Conservation (phyloP, 2,888 invertebrate species). For the Nomada flava region DNA sequence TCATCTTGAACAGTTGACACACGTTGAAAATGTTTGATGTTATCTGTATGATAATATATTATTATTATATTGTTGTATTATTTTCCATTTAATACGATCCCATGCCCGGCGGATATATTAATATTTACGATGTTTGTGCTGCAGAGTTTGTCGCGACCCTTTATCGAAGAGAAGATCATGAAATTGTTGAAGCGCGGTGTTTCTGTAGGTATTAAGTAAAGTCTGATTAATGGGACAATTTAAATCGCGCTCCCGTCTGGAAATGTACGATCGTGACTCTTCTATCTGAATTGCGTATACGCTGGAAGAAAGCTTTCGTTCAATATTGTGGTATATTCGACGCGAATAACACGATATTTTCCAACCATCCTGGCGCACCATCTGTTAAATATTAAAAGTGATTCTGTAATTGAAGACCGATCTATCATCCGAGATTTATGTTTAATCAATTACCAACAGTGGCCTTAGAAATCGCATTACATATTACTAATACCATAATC, state of each 20-base stretch:
- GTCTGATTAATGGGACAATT: conserved; percentile 21
- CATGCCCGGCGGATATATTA: no score
- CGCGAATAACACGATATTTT: conserved; percentile 20
- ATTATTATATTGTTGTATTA: no score
- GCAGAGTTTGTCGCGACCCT: no score
- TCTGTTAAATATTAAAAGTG: conserved; percentile 24
- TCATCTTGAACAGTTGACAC: background rate
- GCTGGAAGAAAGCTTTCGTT: conserved; percentile 31
- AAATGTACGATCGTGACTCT: conserved; percentile 18
- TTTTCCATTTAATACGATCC: no score
- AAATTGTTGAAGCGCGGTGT: no score
- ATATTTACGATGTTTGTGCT: no score
- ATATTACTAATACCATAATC: background rate
- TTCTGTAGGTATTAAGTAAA: background rate
- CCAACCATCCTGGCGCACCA: conserved; percentile 1
- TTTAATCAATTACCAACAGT: conserved; percentile 12
- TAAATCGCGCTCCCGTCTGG: background rate
- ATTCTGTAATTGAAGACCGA: conserved; percentile 38
- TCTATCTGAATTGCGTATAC: conserved; percentile 23
- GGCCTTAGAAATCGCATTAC: background rate
- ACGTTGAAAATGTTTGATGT: no score
- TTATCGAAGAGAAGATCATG: no score
- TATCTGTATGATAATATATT: no score
- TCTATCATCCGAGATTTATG: conserved; percentile 17
- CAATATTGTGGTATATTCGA: conserved; percentile 3